Evolutionary conservation across 2,797 vertebrate genomes (phyloP).

Genomic region (Platalea minor): DNA sequence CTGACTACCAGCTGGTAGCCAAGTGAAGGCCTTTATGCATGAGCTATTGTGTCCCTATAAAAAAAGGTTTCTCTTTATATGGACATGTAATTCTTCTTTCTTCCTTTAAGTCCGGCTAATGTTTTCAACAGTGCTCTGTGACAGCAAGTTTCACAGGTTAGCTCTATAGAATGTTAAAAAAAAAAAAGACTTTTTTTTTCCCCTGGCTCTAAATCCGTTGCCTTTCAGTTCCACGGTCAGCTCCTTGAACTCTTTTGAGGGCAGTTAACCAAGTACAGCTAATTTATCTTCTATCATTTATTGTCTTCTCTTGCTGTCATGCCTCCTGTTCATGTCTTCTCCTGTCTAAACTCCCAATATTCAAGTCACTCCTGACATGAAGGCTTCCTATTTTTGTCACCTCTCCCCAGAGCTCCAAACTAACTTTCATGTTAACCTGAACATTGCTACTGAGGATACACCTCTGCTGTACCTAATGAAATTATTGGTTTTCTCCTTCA

Average conservation of each 20-base stretch:
- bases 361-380: not conserved
- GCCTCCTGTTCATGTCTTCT: not conserved
- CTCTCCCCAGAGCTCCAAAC: not conserved
- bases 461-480: not conserved
- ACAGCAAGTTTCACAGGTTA: not conserved
- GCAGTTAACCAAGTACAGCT: not conserved
- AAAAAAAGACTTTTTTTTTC: accelerated
- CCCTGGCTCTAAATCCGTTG: not conserved
- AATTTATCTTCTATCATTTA: not conserved
- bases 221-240: not conserved
- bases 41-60: not conserved
- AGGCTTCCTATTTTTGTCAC: not conserved
- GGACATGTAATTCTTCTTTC: not conserved
- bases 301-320: not conserved
- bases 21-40: not conserved
- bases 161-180: not conserved
- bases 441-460: not conserved
- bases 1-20: not conserved
- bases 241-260: not conserved
- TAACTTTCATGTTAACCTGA: not conserved
- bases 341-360: not conserved
- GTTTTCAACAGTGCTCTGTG: not conserved
- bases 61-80: not conserved
- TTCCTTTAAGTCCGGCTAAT: not conserved
- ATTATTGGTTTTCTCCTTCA: not conserved